A percentile compares a stretch with the other conserved stretches of the same genome.
Conservation (phyloP, 2,113 vertebrate genomes). For the Rhinopomastus cyanomelas region DNA sequence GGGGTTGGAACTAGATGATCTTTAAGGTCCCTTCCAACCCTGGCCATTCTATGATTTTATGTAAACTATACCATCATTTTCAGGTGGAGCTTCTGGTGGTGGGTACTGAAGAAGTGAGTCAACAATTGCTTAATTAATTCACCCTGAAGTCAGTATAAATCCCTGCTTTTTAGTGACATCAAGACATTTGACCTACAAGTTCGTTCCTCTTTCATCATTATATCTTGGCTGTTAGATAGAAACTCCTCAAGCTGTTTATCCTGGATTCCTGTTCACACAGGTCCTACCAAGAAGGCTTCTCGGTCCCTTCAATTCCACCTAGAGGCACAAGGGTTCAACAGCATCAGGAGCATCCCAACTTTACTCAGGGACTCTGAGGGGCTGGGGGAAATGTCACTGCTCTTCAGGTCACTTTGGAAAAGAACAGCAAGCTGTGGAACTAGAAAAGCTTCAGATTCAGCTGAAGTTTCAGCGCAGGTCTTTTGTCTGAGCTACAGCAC, state of each 20-base stretch:
- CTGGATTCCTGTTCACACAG: not conserved
- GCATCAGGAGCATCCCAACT: not conserved
- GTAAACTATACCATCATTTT: not conserved
- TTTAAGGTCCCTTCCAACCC: too few relatives aligned
- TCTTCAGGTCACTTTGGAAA: not conserved
- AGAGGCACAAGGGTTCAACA: slow-evolving; percentile 15
- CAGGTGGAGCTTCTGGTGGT: not conserved
- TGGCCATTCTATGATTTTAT: too few relatives aligned
- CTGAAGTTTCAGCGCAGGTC: not conserved
- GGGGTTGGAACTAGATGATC: too few relatives aligned
- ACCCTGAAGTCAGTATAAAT: not conserved
- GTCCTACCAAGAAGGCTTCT: not conserved
- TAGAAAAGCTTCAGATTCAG: not conserved
- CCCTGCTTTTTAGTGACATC: not conserved
- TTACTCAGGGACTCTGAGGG: not conserved
- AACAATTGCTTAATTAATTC: not conserved
- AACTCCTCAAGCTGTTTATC: not conserved
- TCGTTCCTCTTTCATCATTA: not conserved
- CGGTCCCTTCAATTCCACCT: slow-evolving; percentile 50
- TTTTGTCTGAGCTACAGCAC: not conserved
- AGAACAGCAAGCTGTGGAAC: not conserved
- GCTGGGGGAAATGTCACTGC: fast-evolving
- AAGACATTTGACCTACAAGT: not conserved
- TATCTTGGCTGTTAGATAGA: not conserved
- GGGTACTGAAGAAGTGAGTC: not conserved